Conservation (phyloP, 2,797 vertebrate species). For the Peromyscus nudipes region DNA sequence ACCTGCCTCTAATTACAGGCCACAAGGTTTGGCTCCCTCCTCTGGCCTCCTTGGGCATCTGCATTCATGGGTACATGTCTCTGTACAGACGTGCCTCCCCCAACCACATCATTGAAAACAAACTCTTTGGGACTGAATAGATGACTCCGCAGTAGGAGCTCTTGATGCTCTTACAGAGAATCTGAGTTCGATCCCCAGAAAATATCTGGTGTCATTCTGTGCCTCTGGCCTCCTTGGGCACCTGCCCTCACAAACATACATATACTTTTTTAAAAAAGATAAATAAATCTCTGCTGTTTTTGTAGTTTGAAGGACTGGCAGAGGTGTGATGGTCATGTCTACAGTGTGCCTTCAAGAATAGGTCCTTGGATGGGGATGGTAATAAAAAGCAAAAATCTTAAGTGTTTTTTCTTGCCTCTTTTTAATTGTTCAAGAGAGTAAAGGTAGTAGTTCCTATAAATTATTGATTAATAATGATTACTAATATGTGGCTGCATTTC, state of each 20-base stretch:
- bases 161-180: background rate
- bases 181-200: background rate
- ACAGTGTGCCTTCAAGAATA: background rate
- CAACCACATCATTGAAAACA: background rate
- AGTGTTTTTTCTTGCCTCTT: background rate
- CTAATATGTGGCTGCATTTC: constrained; percentile 43
- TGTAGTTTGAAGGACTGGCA: background rate
- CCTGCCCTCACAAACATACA: background rate
- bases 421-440: constrained; percentile 45
- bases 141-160: background rate
- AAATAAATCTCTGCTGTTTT: background rate
- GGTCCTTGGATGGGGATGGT: background rate
- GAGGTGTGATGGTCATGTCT: constrained; percentile 14
- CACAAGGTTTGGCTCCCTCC: background rate
- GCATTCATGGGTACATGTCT: background rate
- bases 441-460: constrained; percentile 5
- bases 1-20: background rate
- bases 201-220: background rate
- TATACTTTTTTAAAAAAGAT: background rate
- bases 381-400: background rate
- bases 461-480: background rate
- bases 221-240: background rate
- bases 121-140: background rate
- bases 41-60: background rate
- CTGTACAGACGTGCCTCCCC: background rate